These are phyloP conservation scores for Lithobates sylvaticus DNA, from an alignment of 2,797 vertebrate genomes.

Conservation along the genomic window DNA sequence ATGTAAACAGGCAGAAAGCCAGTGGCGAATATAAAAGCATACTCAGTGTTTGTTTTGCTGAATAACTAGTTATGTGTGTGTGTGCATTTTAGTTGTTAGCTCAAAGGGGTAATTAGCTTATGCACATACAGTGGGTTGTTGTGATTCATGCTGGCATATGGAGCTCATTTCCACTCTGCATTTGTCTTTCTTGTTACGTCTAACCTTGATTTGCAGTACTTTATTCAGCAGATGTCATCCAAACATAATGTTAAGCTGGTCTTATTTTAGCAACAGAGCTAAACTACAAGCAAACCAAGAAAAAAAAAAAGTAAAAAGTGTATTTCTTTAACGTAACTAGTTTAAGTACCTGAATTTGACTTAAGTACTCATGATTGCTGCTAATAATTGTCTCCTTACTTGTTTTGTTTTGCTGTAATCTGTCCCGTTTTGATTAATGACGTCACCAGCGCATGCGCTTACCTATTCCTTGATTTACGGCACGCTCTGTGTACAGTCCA, in stretches of 20 bases:
- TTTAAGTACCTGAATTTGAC: too few relatives aligned
- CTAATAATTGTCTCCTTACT: too few relatives aligned
- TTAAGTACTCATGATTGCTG: too few relatives aligned
- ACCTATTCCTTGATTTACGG: too few relatives aligned
- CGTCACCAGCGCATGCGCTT: too few relatives aligned
- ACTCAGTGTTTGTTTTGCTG: constrained; percentile 37
- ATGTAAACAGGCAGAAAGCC: constrained; percentile 11
- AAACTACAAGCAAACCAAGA: background rate
- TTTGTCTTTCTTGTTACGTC: constrained; percentile 15
- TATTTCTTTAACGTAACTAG: background rate
- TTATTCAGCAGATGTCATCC: constrained; percentile 5
- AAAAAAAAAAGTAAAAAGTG: background rate
- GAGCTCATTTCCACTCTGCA: constrained; percentile 38
- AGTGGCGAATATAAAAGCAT: constrained; percentile 3
- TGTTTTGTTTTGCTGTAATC: too few relatives aligned
- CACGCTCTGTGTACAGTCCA: too few relatives aligned
- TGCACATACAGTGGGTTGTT: constrained; percentile 38
- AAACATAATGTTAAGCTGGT: background rate
- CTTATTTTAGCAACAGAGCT: background rate
- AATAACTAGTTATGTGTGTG: constrained; percentile 26
- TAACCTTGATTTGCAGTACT: background rate
- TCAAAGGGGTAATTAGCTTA: constrained; percentile 42
- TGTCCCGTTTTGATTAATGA: too few relatives aligned
- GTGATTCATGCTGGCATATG: constrained; percentile 49
- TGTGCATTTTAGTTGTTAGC: constrained; percentile 15